Evolutionary conservation across 2,113 vertebrate species (phyloP), one percentile per base, ranked within the genome.

Genomic region (Cyprinus carpio): DNA sequence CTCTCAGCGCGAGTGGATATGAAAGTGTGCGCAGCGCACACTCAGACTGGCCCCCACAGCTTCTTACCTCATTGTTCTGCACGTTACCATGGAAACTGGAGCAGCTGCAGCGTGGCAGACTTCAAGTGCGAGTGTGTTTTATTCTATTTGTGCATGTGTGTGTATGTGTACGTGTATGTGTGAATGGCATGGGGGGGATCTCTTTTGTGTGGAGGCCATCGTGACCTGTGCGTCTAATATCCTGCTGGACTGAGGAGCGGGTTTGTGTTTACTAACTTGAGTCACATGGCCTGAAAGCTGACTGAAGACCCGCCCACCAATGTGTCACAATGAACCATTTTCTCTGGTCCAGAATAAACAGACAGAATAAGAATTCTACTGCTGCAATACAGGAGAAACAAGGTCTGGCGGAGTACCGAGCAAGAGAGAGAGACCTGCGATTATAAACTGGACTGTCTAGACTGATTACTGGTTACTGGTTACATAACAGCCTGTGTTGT

Each of bases 231-330:
- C 93, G 87, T 94, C 94, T 94, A 93, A 93, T 95, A 93, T 93
- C 93, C 78, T 85, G 87, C 88, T 88, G 87, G 88, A 90, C 89
- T 83, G 90, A 93, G 91, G 93, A 92, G 93, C 94, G 85, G 93
- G 96, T 95, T 95, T 91, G 89, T 97, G 96, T 98, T 98, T 98
- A 97, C 97, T 94, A 96, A 97, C 96, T 97, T 92, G 91, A 88
- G 95, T 94, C 97, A 94, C 97, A 96, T 95, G 96, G 96, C 90
- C 91, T 92, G 27, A 74, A 78, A 82, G 65, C 40, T 37, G 25
- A 67, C 37, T 20, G 18, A 82, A 62, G 56, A 69, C 40, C 27
- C 71, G 91, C 93, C 94, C 96, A 96, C 96, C 95, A 95, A 96
- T 94, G 93, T 95, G 96, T 94, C 96, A 96, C 92, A 91, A 93